These are phyloP conservation scores for Astyanax mexicanus DNA, from an alignment of 2,797 vertebrate genomes.

Conservation along the genomic window DNA sequence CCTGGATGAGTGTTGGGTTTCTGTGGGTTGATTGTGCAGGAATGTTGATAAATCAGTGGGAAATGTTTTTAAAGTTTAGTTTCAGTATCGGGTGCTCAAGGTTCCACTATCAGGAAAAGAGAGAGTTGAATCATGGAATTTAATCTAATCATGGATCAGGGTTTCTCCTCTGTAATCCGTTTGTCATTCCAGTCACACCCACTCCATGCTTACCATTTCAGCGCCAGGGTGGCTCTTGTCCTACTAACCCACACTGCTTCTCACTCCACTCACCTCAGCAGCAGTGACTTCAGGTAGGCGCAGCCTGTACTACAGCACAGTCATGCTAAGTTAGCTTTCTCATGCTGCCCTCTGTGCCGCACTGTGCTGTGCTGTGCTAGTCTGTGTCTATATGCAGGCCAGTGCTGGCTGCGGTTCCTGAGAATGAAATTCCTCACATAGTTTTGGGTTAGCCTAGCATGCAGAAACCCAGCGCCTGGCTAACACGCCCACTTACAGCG, in stretches of 20 bases:
- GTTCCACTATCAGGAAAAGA: no score
- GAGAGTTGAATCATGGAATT: no score
- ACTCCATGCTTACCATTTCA: background rate
- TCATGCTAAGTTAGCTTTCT: constrained; percentile 18
- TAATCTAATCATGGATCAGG: background rate
- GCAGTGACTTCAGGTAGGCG: background rate
- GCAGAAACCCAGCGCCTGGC: constrained; percentile 21
- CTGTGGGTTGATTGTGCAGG: no score
- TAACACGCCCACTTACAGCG: constrained; percentile 20
- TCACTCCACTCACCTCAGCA: background rate
- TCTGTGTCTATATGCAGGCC: constrained; percentile 34
- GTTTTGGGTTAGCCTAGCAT: constrained; percentile 42
- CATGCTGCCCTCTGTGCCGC: background rate
- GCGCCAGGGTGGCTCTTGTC: background rate
- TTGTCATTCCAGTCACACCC: background rate
- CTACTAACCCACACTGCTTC: constrained; percentile 19
- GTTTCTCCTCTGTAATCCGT: background rate
- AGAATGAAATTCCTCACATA: constrained; percentile 52
- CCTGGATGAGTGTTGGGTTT: no score
- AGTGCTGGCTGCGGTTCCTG: constrained; percentile 38
- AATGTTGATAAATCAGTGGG: no score
- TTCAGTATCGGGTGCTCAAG: no score
- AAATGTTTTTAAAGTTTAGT: no score
- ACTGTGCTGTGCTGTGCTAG: constrained; percentile 12
- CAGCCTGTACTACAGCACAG: background rate